Evolutionary conservation across 2,113 vertebrate genomes (phyloP).

Genomic region (Catharus fuscescens): DNA sequence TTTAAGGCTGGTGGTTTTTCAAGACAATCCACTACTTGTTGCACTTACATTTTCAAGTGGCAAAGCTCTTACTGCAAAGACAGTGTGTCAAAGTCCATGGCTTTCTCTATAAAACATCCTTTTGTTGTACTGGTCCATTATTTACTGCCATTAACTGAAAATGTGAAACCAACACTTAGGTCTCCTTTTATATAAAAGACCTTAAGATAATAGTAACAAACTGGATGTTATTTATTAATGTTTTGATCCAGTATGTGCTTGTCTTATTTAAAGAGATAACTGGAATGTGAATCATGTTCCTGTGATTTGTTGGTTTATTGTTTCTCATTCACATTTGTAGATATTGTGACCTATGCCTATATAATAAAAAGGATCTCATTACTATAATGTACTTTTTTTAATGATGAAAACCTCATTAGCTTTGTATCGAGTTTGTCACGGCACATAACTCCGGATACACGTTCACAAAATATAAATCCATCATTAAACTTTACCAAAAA

Average conservation of each 20-base stretch:
- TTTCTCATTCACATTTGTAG: conserved; percentile 84
- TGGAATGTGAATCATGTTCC: conserved; percentile 87
- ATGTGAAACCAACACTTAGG: conserved; percentile 72
- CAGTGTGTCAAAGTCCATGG: conserved; percentile 71
- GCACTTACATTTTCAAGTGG: conserved; percentile 69
- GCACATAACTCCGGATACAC: conserved; percentile 51
- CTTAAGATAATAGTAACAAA: conserved; percentile 84
- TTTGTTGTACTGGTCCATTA: conserved; percentile 70
- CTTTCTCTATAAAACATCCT: conserved; percentile 66
- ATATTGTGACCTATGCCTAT: conserved; percentile 84
- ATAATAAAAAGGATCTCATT: conserved; percentile 80
- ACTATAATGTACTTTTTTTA: conserved; percentile 71
- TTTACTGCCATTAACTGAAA: conserved; percentile 74
- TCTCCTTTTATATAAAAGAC: conserved; percentile 75
- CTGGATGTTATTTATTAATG: conserved; percentile 90
- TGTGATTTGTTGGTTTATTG: conserved; percentile 81
- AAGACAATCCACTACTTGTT: conserved; percentile 78
- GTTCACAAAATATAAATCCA: conserved; percentile 58
- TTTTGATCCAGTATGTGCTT: conserved; percentile 90
- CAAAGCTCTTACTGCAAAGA: conserved; percentile 66
- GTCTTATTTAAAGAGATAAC: conserved; percentile 88
- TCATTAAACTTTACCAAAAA: conserved; percentile 69
- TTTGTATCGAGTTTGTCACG: conserved; percentile 70
- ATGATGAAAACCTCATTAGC: conserved; percentile 63
- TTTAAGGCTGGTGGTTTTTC: conserved; percentile 62